Conservation (phyloP, 2,797 vertebrate genomes). For the Pogonophryne albipinna region DNA sequence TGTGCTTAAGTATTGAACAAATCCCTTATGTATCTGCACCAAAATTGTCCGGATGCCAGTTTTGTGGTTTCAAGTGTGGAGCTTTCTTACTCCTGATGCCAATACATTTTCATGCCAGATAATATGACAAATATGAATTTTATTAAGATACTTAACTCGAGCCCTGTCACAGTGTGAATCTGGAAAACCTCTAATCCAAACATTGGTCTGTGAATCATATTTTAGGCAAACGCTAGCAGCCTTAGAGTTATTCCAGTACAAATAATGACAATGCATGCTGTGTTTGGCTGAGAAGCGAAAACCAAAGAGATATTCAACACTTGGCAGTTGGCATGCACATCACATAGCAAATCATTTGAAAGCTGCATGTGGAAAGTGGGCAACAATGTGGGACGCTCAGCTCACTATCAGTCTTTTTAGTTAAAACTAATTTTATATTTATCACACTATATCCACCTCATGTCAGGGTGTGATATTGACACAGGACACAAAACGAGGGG, state of each 20-base stretch:
- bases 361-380: not conserved
- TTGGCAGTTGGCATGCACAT: conserved; percentile 34
- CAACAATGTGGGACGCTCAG: conserved; percentile 15
- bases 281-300: conserved; percentile 27
- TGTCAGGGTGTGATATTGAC: not conserved
- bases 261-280: conserved; percentile 24
- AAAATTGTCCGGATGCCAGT: not conserved
- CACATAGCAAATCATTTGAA: conserved; percentile 18
- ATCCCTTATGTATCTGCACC: not conserved
- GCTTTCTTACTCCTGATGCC: not conserved
- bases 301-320: conserved; percentile 23
- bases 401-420: not conserved
- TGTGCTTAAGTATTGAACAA: not conserved
- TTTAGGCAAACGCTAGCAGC: not conserved
- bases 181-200: conserved; percentile 15
- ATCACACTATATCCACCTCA: conserved; percentile 1
- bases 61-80: conserved; percentile 5
- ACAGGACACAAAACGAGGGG: not conserved
- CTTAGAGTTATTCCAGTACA: not conserved
- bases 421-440: conserved; percentile 5
- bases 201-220: conserved; percentile 7
- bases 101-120: not conserved
- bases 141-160: not conserved
- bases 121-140: not conserved
- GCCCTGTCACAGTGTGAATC: conserved; percentile 12